Conservation (phyloP, 1,140 invertebrate genomes). For the Trissolcus basalis region DNA sequence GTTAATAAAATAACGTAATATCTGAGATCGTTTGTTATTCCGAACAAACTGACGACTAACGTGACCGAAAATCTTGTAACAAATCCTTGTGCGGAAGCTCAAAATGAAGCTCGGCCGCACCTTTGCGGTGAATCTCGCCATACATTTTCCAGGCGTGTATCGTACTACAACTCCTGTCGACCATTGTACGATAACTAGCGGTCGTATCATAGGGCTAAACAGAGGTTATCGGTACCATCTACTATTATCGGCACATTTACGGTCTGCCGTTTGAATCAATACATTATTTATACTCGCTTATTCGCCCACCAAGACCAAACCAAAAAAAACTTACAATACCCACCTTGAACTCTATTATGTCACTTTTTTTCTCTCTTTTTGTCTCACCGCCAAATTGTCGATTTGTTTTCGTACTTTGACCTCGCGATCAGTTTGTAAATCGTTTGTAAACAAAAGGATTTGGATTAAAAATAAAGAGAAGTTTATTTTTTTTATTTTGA, state of each 20-base stretch:
- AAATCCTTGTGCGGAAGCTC: conserved; percentile 9
- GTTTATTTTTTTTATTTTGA: too few species aligned
- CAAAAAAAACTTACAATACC: conserved; percentile 5
- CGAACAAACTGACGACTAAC: too few species aligned
- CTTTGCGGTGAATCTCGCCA: conserved; percentile 24
- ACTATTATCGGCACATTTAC: conserved; percentile 63
- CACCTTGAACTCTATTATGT: conserved; percentile 1
- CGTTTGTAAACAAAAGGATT: too few species aligned
- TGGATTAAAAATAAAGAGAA: too few species aligned
- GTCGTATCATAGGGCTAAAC: conserved; percentile 47
- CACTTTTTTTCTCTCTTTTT: too few species aligned
- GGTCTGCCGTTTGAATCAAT: conserved; percentile 57
- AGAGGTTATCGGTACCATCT: conserved; percentile 62
- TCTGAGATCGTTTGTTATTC: not conserved
- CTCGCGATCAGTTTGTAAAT: too few species aligned
- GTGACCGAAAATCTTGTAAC: too few species aligned
- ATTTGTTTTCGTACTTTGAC: too few species aligned
- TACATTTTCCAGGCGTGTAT: conserved; percentile 39
- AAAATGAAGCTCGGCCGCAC: conserved; percentile 14
- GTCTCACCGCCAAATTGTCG: too few species aligned
- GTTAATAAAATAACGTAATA: too few species aligned
- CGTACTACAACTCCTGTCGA: conserved; percentile 32
- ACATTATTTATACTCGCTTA: conserved; percentile 65
- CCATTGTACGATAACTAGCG: conserved; percentile 26
- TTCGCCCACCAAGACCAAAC: conserved; percentile 6